Base-by-base conservation (phyloP, 2,797 vertebrate genomes). In the Gymnoscopelus braueri region DNA sequence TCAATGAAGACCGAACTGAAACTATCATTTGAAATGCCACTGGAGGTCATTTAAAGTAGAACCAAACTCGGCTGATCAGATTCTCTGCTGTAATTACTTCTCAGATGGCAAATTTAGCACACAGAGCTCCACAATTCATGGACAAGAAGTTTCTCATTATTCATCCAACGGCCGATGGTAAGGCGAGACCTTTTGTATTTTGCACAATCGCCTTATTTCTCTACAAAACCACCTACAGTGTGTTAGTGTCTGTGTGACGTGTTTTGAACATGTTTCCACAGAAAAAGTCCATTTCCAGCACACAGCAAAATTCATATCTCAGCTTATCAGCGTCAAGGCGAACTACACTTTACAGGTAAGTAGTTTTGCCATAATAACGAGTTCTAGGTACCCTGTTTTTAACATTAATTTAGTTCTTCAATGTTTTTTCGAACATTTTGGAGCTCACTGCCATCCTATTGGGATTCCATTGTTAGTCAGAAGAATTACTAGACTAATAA, bases 261-360 rank as follows among this genome's bases (percentile, higher is more conserved):
- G 15, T 57, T 0, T 69, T 15, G 0, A 71, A 56, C 1, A 24
- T 71, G 1, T 72, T 65, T 9, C 35, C 79, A 63, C 93, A 99
- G 98, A 99, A 91, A 99, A 98, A 89, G 95, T 99, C 80, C 98
- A 99, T 88, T 99, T 99, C 91, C 98, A 99, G 82, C 98, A 99
- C 67, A 96, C 97, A 6, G 96, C 97, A 0, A 98, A 98, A 78
- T 96, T 99, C 89, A 98, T 99, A 80, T 88, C 94, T 14, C 96
- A 97, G 78, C 95, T 99, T 78, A 97, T 99, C 86, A 95, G 87
- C 62, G 95, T 92, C 77, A 97, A 95, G 85, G 97, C 96, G 74
- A 99, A 99, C 93, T 99, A 99, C 93, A 97, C 96, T 84, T 94
- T 99, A 84, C 98, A 99, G 97, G 98, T 99, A 91, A 5, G 81